phyloP scores from a whole-genome alignment of 2,113 vertebrate genomes.

The Rhinopomastus cyanomelas region DNA sequence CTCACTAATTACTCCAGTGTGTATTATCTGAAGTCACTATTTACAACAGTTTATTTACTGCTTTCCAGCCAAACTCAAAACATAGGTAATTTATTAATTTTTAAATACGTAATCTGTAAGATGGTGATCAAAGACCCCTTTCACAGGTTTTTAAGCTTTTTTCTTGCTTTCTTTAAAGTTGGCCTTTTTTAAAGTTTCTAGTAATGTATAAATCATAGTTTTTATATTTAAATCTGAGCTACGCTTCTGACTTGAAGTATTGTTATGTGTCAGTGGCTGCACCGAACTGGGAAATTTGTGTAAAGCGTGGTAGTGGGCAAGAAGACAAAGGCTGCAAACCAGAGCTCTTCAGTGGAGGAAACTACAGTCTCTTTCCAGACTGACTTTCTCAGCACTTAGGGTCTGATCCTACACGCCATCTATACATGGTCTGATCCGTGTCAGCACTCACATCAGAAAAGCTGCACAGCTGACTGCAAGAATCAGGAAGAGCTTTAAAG shows the following conservation, averaged over 20 bases:
- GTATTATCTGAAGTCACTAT: conserved; percentile 3
- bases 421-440: not conserved
- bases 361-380: not conserved
- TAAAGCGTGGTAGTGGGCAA: not conserved
- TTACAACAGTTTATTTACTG: conserved; percentile 23
- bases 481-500: conserved; percentile 28
- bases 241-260: conserved; percentile 67
- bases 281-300: not conserved
- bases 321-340: not conserved
- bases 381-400: not conserved
- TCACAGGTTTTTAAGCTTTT: conserved; percentile 70
- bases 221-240: conserved; percentile 80
- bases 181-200: conserved; percentile 77
- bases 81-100: conserved; percentile 51
- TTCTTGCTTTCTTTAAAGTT: conserved; percentile 65
- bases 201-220: conserved; percentile 76
- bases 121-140: conserved; percentile 27
- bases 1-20: conserved; percentile 3
- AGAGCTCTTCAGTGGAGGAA: not conserved
- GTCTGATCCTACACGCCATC: not conserved
- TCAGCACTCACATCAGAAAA: not conserved
- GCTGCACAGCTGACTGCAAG: not conserved
- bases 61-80: conserved; percentile 39
- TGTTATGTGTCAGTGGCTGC: conserved; percentile 47
- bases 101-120: conserved; percentile 35